Conservation (phyloP, 2,113 vertebrate species). For the Tyrannus savana region DNA sequence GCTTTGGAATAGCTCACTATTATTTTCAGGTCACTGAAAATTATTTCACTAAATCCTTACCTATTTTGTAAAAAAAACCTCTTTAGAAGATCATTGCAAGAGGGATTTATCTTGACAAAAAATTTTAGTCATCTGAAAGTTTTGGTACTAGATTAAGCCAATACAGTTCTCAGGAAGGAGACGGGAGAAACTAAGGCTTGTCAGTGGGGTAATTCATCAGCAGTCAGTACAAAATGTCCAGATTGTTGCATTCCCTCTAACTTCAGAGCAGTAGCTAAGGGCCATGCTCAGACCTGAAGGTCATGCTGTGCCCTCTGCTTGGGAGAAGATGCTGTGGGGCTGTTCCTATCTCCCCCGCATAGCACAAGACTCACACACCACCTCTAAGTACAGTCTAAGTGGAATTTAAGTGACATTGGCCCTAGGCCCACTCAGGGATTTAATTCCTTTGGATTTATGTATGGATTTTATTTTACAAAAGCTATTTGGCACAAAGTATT, state of each 20-base stretch:
- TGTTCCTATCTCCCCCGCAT: accelerated
- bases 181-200: background rate
- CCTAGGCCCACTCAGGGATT: background rate
- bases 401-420: background rate
- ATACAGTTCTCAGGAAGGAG: background rate
- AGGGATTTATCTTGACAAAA: background rate
- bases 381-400: background rate
- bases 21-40: background rate
- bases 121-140: background rate
- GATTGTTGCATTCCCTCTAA: background rate
- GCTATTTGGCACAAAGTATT: background rate
- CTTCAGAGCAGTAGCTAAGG: background rate
- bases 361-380: background rate
- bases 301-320: accelerated
- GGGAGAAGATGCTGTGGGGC: background rate
- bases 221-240: background rate
- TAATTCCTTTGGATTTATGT: background rate
- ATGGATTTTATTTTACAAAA: background rate
- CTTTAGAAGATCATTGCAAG: background rate
- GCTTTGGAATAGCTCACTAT: background rate
- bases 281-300: background rate
- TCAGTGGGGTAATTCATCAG: background rate
- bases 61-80: background rate
- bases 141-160: background rate
- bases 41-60: background rate